Base-by-base conservation (phyloP, 2,113 vertebrate genomes). In the Ciconia boyciana region DNA sequence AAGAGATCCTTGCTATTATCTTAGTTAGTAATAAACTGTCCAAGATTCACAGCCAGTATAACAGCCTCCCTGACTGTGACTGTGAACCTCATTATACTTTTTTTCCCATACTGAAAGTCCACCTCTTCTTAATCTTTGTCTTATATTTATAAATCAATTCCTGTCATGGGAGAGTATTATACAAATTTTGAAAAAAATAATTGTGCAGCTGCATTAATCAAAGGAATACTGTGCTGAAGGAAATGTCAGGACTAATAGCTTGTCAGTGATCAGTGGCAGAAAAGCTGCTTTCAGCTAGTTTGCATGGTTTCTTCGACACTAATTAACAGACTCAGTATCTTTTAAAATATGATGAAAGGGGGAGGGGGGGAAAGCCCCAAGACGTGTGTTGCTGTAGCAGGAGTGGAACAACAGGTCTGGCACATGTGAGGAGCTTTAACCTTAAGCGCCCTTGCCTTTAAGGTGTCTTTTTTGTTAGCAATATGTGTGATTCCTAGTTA, bases 191-290 rank as follows among this genome's bases (percentile, higher is more conserved):
- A 39, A 68, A 72, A 85, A 25, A 89, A 85, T 8, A 87, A 84
- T 55, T 79, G 75, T 92, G 95, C 83, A 70, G 75, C 85, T 91
- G 84, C 87, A 87, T 96, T 96, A 94, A 95, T 97, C 92, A 97
- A 87, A 95, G 90, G 58, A 94, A 87, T 36, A 48, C 68, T 82
- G 75, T 44, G 80, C 78, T 52, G 78, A 89, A 95, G 80, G 77
- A 96, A 97, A 96, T 94, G 94, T 94, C 97, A 96, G 81, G 46
- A 64, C 85, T 95, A 96, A 96, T 90, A 90, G 65, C 65, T 81
- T 91, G 77, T 94, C 88, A 83, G 78, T 44, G 90, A 89, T 94
- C 48, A 75, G 82, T 65, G 83, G 66, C 80, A 95, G 88, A 62
- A 96, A 96, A 97, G 82, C 88, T 94, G 74, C 89, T 95, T 96